Base-by-base conservation (phyloP, 2,888 invertebrate species). In the Lampropteryx suffumata region DNA sequence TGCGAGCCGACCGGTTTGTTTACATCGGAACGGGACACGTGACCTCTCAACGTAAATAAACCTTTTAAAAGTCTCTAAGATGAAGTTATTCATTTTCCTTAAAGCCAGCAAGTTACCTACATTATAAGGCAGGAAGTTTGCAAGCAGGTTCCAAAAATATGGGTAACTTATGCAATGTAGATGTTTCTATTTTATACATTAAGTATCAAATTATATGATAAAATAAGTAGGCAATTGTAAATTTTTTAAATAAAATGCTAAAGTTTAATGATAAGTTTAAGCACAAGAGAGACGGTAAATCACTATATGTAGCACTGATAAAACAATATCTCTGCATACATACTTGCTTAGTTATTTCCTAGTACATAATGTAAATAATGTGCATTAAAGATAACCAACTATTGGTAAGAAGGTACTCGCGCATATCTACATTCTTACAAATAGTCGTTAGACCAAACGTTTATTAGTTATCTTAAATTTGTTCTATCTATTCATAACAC, bases 1-100 rank as follows among this genome's bases (percentile, higher is more conserved):
- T 64, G 62, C 65, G 62, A 13, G 33, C 11, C 47, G 76, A 87
- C 86, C 87, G 87, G 86, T 89, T 87, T 90, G 87, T 89, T 89
- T 87, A 88, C 88, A 79, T 78, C 78, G 66, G 29, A 39, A 24
- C 52, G 35, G 40, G 64, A 77, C 89, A 90, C 89, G 87, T 88
- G 89, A 87, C 78, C 65, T 75, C 62, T 61, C 46, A 60, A 61
- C 65, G 77, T 76, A 78, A 78, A 78, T 76, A 72, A 71, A 58
- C 62, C 45, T 47, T 46, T 59, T 57, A 64, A 65, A 54, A 39
- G 53, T 50, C 48, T 53, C 51, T 46, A 43, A 41, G 51, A 46
- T 46, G 55, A 51, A 30, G 47, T 27, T 52, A 61, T 60, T 54
- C 49, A 53, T 65, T 61, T 59, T 59, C 55, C 59, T 61, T 50